Percentiles rank a stretch among this genome's conserved stretches.
These are phyloP conservation scores for Drosophila parvula DNA, from an alignment of 1,140 invertebrate species.

Conservation along the genomic window DNA sequence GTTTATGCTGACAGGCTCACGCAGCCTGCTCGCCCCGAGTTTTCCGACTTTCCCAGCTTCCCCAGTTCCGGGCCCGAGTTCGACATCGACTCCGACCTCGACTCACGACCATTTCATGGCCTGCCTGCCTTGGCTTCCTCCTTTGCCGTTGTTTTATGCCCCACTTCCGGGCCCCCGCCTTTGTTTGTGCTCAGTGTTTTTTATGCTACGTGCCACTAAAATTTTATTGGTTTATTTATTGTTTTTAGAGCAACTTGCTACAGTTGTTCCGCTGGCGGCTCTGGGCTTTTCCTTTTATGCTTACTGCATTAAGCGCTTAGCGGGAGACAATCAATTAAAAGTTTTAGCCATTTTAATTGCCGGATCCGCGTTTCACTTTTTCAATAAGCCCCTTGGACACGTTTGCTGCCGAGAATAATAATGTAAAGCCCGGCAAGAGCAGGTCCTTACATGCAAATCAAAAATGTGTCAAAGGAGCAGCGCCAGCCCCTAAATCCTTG, in stretches of 20 bases:
- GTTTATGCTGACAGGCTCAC: slow-evolving; percentile 42
- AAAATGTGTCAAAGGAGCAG: slow-evolving; percentile 25
- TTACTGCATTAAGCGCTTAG: slow-evolving; percentile 47
- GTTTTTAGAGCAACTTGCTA: slow-evolving; percentile 61
- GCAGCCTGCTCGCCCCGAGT: slow-evolving; percentile 17
- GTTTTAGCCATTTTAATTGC: slow-evolving; percentile 55
- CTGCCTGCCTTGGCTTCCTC: slow-evolving; percentile 23
- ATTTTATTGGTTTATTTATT: slow-evolving; percentile 78
- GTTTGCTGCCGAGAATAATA: slow-evolving; percentile 3
- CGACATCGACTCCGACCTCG: slow-evolving; percentile 8
- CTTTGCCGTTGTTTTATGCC: slow-evolving; percentile 47
- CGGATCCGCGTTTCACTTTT: slow-evolving; percentile 1
- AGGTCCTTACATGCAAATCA: slow-evolving; percentile 31
- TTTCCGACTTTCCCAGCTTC: slow-evolving; percentile 12
- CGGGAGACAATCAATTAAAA: slow-evolving; percentile 70
- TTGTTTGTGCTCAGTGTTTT: slow-evolving; percentile 46
- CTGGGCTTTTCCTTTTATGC: slow-evolving; percentile 17
- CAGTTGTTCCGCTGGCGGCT: slow-evolving; percentile 29
- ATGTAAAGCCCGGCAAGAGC: background rate
- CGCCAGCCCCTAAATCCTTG: background rate
- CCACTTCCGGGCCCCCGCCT: slow-evolving; percentile 21
- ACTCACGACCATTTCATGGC: slow-evolving; percentile 44
- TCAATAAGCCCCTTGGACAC: slow-evolving; percentile 8
- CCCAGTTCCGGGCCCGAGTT: slow-evolving; percentile 21
- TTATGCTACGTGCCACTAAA: slow-evolving; percentile 66